Percentiles rank a stretch among this genome's conserved stretches.
Evolutionary conservation across 2,113 vertebrate genomes (phyloP).

Genomic region (Taxidea taxus): DNA sequence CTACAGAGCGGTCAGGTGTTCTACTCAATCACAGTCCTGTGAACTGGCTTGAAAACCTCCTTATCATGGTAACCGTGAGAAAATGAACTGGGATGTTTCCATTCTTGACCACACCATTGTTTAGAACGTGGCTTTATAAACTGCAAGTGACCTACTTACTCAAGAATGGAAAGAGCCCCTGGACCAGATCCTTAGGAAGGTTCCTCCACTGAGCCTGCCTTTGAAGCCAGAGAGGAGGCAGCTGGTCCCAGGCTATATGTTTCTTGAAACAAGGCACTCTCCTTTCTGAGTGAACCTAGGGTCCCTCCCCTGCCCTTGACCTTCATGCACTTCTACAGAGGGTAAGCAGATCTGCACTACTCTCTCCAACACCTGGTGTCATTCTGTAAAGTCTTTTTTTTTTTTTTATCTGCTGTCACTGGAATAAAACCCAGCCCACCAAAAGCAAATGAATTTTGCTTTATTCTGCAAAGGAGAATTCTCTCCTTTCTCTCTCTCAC

Average conservation of each 20-base stretch:
- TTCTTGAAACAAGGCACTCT: not conserved
- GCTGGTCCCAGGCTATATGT: not conserved
- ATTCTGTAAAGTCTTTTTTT: not conserved
- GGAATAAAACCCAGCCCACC: not conserved
- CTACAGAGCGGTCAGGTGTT: not conserved
- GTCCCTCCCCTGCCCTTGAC: not conserved
- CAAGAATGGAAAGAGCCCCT: not conserved
- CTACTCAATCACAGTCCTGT: not conserved
- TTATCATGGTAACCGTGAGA: not conserved
- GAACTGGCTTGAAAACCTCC: not conserved
- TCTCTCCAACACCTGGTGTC: not conserved
- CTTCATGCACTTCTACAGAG: not conserved
- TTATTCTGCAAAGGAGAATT: not conserved
- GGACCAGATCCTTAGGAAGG: not conserved
- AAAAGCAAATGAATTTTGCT: not conserved
- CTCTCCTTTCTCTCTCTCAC: too few species aligned
- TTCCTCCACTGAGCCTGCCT: not conserved
- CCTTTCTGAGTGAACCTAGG: accelerated
- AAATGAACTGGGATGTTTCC: not conserved
- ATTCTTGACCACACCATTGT: not conserved
- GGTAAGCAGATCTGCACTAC: not conserved
- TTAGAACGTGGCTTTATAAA: not conserved
- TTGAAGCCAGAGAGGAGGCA: accelerated
- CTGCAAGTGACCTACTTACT: not conserved
- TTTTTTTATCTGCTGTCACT: not conserved